Percentiles rank a stretch among this genome's conserved stretches.
phyloP scores from a whole-genome alignment of 2,113 vertebrate species.

The Pterophyllum scalare region DNA sequence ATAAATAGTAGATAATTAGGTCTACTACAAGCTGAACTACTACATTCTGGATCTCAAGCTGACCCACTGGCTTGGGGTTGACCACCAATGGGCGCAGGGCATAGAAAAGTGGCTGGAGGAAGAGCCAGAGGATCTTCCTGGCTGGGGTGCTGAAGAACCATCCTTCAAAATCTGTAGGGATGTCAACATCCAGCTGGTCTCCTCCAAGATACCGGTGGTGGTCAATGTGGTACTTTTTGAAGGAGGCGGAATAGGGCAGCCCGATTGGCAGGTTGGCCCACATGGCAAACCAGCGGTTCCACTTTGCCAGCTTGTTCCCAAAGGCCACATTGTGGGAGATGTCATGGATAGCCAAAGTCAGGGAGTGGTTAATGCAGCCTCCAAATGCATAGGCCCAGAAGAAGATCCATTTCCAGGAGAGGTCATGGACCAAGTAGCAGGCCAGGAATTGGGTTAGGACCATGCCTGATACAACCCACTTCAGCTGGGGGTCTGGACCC shows the following conservation, averaged over 20 bases:
- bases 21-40: constrained; percentile 84
- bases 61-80: constrained; percentile 90
- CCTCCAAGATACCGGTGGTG: constrained; percentile 97
- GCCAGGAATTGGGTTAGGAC: constrained; percentile 89
- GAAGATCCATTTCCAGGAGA: constrained; percentile 95
- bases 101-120: constrained; percentile 92
- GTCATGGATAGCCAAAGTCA: constrained; percentile 96
- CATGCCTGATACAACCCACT: constrained; percentile 93
- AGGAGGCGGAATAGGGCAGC: constrained; percentile 92
- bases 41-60: constrained; percentile 89
- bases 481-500: constrained; percentile 91
- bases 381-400: constrained; percentile 96
- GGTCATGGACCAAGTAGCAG: constrained; percentile 87
- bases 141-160: constrained; percentile 94
- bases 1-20: constrained; percentile 83
- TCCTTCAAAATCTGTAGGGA: constrained; percentile 92
- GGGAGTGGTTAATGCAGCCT: constrained; percentile 94
- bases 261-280: constrained; percentile 96
- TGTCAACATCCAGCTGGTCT: constrained; percentile 90
- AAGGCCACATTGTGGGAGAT: constrained; percentile 97
- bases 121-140: constrained; percentile 92
- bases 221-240: constrained; percentile 98
- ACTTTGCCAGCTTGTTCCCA: constrained; percentile 85
- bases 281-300: constrained; percentile 95
- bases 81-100: constrained; percentile 88